Evolutionary conservation across 2,797 vertebrate species (phyloP).

Genomic region (Lacerta agilis): DNA sequence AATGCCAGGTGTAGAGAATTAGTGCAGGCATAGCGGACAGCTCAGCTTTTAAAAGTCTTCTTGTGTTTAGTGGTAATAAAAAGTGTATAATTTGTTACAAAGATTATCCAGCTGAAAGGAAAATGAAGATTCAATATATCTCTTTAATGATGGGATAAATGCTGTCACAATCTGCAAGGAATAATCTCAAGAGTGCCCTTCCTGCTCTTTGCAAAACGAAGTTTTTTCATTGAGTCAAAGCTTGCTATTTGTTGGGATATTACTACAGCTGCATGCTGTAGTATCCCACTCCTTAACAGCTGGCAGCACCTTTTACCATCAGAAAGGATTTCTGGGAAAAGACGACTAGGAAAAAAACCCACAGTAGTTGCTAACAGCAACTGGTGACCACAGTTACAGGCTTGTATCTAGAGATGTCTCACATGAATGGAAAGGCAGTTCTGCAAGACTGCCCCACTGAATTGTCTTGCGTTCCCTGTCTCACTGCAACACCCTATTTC

Average conservation of each 20-base stretch:
- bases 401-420: not conserved
- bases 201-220: not conserved
- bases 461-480: not conserved
- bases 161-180: constrained; percentile 21
- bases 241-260: not conserved
- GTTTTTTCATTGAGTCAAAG: not conserved
- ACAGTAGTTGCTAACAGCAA: not conserved
- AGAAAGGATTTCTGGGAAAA: not conserved
- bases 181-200: constrained; percentile 4
- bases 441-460: not conserved
- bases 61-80: constrained; percentile 60
- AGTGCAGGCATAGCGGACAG: constrained; percentile 63
- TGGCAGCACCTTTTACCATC: not conserved
- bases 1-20: constrained; percentile 69
- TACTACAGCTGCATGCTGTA: not conserved
- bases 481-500: not conserved
- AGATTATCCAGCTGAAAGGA: constrained; percentile 67
- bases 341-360: not conserved
- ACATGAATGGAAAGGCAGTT: not conserved
- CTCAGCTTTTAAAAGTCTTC: constrained; percentile 63
- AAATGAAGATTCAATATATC: constrained; percentile 51
- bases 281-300: not conserved
- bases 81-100: constrained; percentile 70
- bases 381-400: not conserved
- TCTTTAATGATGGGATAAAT: constrained; percentile 42